Base-by-base conservation (phyloP, 2,888 invertebrate genomes). In the Sinelater perroti region DNA sequence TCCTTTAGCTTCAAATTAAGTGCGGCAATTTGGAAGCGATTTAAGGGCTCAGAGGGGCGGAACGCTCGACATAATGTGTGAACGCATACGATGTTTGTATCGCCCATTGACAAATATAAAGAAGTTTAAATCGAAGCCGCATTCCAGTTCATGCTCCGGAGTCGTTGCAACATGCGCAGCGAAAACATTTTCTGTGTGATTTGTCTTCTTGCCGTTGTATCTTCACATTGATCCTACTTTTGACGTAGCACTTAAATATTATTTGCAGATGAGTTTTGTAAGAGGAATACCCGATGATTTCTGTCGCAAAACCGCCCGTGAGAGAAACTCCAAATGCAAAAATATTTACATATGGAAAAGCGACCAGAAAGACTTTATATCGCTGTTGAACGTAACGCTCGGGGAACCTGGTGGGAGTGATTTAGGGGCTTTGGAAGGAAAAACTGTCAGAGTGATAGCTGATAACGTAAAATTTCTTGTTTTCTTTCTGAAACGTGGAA, bases 371-470 rank as follows among this genome's bases (percentile, higher is more conserved):
- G 65, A 67, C 38, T 71, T 70, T 60, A 56, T 70, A 44, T 70
- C 69, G 49, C 58, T 70, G 38, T 60, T 62, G 49, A 66, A 67
- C 54, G 67, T 60, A 52, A 58, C 61, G 17, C 44, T 61, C 36
- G 31, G 46, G 28, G 58, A 57, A 50, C 55, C 58, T 40, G 52
- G 52, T 49, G 58, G 35, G 36, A 56, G 55, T 47, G 64, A 63
- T 59, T 60, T 53, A 24, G 56, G 64, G 11, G 60, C 71, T 55
- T 57, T 75, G n/a, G 57, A 68, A 33, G 72, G 70, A 14, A 68
- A 67, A 61, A 70, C 69, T 8, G 67, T 79, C 26, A 56, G 70
- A 20, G 73, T 76, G 10, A 65, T 72, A 7, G 70, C 72, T 16
- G 70, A 74, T 51, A 65, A 68, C 46, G 78, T 77, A 67, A 67